Evolutionary conservation across 2,113 vertebrate genomes (phyloP), one percentile per base, ranked within the genome.

Genomic region (Gallinago undulata): DNA sequence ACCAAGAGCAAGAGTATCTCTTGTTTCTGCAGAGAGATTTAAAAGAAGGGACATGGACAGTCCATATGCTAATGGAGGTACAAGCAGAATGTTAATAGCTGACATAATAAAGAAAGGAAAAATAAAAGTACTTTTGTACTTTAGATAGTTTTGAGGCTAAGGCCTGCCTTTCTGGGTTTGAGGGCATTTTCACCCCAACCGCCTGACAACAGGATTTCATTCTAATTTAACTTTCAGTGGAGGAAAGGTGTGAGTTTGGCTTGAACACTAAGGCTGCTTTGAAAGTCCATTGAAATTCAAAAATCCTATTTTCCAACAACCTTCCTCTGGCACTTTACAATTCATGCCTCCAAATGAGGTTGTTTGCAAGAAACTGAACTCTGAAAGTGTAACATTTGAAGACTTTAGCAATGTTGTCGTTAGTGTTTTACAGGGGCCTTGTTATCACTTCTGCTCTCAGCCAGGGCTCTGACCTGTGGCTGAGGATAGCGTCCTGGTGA

Each of bases 11-110:
- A 62, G 56, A 89, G 24, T 73, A 90, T 76, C 86, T 82, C 64
- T 85, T 95, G 83, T 95, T 95, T 95, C 83, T 95, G 57, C 79
- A 73, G 53, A 62, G 57, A 77, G 21, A 80, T 84, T 89, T 93
- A 70, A 84, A 80, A 89, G 63, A 83, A 94, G 69, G 48, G 69
- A 73, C 41, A 43, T 27, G 59, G 74, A n/a, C 69, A 74, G 78
- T 90, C 77, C 76, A 76, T 63, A 76, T 69, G n/a, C 59, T 91
- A 81, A 80, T 75, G n/a, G 77, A 91, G 35, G n/a, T 87, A 85
- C 48, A n/a, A 83, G 90, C 69, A 91, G 80, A 95, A 94, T 93
- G 47, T 83, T 93, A 93, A 90, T 60, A 94, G 35, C 33, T 0
- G 6, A 87, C 51, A 87, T 59, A 94, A 39, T 59, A 85, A 66